A percentile compares a stretch with the other conserved stretches of the same genome.
These are phyloP conservation scores for Amniataba percoides DNA, from an alignment of 2,797 vertebrate genomes.

Conservation along the genomic window DNA sequence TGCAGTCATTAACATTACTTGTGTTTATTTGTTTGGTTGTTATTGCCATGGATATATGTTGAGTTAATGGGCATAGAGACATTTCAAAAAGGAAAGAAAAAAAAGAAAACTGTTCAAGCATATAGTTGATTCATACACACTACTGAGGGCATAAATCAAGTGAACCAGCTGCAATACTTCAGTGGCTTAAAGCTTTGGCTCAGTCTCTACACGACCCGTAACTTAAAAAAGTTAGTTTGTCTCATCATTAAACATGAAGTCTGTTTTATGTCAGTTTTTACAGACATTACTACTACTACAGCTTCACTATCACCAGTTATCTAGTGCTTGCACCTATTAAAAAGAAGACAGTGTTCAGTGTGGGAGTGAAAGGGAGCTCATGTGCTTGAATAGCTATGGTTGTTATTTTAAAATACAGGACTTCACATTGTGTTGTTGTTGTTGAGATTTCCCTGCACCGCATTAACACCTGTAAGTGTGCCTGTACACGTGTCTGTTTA, in stretches of 20 bases:
- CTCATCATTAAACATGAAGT: background rate
- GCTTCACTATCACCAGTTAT: background rate
- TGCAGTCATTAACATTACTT: too few species aligned
- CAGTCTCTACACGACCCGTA: too few species aligned
- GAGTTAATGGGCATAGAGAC: too few species aligned
- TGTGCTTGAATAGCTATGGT: conserved; percentile 2
- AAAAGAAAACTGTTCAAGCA: too few species aligned
- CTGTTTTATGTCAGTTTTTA: background rate
- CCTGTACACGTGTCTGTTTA: conserved; percentile 7
- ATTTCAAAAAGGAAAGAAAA: too few species aligned
- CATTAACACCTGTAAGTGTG: background rate
- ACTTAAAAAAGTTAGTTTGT: background rate
- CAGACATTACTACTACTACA: background rate
- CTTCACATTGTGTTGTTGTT: conserved; percentile 4
- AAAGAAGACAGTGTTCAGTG: conserved; percentile 10
- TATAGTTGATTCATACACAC: too few species aligned
- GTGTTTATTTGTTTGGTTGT: too few species aligned
- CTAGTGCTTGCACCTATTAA: background rate
- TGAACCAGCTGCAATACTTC: too few species aligned
- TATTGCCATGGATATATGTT: too few species aligned
- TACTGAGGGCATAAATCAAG: too few species aligned
- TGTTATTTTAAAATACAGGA: conserved; percentile 10
- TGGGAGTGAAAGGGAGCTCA: conserved; percentile 13
- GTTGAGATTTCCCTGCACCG: background rate
- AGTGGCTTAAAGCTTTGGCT: too few species aligned